A percentile compares a stretch with the other conserved stretches of the same genome.
phyloP scores from a whole-genome alignment of 2,797 vertebrate genomes.

The Molossus molossus region DNA sequence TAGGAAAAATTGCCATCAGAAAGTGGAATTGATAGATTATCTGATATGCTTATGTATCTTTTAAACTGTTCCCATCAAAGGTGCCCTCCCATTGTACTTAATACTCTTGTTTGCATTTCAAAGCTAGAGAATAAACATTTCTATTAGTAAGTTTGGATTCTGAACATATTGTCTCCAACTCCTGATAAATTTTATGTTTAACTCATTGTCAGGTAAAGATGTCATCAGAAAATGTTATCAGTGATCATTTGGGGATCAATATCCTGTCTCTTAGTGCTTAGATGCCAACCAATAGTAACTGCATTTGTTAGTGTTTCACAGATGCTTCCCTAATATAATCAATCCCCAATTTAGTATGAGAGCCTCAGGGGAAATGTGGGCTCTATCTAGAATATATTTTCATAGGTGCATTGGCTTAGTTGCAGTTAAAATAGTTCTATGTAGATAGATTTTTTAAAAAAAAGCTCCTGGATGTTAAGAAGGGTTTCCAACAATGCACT shows the following conservation, averaged over 20 bases:
- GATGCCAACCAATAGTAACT: neutral
- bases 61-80: neutral
- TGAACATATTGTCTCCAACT: neutral
- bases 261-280: neutral
- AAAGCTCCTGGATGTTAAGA: neutral
- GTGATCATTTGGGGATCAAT: neutral
- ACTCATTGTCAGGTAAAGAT: neutral
- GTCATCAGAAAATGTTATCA: neutral
- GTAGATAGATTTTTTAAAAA: neutral
- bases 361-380: neutral
- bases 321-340: neutral
- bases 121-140: neutral
- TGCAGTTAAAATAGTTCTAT: slow-evolving; percentile 41
- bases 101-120: neutral
- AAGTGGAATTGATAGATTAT: neutral
- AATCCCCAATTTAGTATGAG: neutral
- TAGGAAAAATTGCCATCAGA: neutral
- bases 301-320: neutral
- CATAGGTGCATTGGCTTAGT: neutral
- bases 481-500: neutral
- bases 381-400: neutral
- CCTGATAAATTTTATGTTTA: slow-evolving; percentile 35
- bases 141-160: neutral
- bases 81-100: neutral
- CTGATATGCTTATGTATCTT: neutral